Base-by-base conservation (phyloP, 2,797 vertebrate genomes). In the Enteromius anoplus region DNA sequence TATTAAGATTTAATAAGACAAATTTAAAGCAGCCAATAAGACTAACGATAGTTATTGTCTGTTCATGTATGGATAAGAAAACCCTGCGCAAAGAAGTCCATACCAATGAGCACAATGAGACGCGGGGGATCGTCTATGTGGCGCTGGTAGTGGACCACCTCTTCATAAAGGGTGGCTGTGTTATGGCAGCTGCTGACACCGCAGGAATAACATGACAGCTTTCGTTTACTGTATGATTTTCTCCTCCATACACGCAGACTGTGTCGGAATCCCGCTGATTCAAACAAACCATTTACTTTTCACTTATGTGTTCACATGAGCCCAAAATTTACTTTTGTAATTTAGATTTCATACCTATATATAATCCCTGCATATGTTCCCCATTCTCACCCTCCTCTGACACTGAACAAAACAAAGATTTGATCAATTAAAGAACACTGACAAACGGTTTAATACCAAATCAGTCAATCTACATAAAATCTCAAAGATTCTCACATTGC, bases 201-300 rank as follows among this genome's bases (percentile, higher is more conserved):
- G 53, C 89, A 91, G 5, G 88, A 83, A 5, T 92, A 89, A 75
- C 93, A 95, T 0, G 89, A 91, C 82, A 91, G 92, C 15, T 91
- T 92, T 19, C 90, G 93, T 72, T 77, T 89, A 84, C 85, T 89
- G 75, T 85, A 88, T 0, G 94, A 92, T 37, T 93, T 96, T 89
- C 94, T 93, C 88, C 95, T 95, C 80, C 95, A 97, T 1, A 97
- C 92, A 21, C 96, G 95, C 92, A 98, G 94, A 75, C 97, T 99
- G 73, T 93, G 93, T 0, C 96, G 94, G 91, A 98, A 98, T 3
- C 97, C 97, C 58, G 97, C 97, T 98, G 90, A 68, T 23, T 34
- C 49, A 32, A 73, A 73, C 53, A 82, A 32, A 34, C 4, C 19
- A 19, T 21, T n/a, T 0, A 4, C 21, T 81, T 53, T 70, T 53